Base-by-base conservation (phyloP, 2,888 invertebrate species). In the Leptarthrus brevirostris region DNA sequence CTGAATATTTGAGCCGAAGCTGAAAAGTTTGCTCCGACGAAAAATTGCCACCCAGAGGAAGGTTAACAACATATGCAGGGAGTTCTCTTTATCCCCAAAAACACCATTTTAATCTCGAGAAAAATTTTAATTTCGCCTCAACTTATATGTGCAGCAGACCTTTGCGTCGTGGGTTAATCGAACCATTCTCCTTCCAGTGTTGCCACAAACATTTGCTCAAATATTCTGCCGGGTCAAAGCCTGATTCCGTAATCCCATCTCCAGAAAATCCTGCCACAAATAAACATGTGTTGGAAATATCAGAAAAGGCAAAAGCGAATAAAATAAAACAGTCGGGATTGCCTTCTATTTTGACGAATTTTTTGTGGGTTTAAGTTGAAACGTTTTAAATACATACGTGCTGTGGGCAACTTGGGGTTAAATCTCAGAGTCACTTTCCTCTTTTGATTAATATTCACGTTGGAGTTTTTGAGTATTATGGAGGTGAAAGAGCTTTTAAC, bases 391-490 rank as follows among this genome's bases (percentile, higher is more conserved):
- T 61, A 36, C 34, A 22, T 16, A 61, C 36, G 61, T 61, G 61
- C 30, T 36, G 22, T 30, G 40, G 40, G 36, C 30, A 30, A 20
- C 14, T 34, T 40, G 40, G 18, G 36, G 61, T 16, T 40, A 40
- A 61, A 40, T 61, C 36, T 36, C 12, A 5, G 30, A 30, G 30
- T 8, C 30, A 30, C 30, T 30, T 30, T 4, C 30, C 30, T 8
- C 8, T 30, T 30, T 30, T 30, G 8, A 6, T 30, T 30, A 30
- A 30, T 30, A 30, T 30, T 30, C 5, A n/a, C n/a, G 34, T 12
- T 64, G 44, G 24, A 47, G 24, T 64, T 64, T 24, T 24, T 44
- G 64, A 64, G 64, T 44, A 44, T 64, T 64, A 24, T 64, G 16
- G 47, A 40, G 40, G 64, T 64, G n/a, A 36, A 40, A 44, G 30